Conservation (phyloP, 1,140 invertebrate genomes). For the Bilobella aurantiaca region DNA sequence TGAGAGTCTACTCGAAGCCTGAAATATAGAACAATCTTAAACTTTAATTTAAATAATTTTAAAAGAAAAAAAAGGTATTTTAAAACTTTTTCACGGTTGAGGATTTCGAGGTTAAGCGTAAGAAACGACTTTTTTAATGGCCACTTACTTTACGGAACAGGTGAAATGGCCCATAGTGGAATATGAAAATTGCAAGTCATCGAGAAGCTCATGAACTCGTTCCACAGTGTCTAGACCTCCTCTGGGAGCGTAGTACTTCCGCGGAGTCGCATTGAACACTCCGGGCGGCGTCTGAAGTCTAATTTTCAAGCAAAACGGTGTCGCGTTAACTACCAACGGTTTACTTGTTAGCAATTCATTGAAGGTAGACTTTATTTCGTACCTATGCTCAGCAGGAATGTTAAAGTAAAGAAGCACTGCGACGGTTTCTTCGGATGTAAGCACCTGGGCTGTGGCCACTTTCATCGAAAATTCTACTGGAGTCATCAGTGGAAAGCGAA, state of each 20-base stretch:
- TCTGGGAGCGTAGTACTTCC: not conserved
- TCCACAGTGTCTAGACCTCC: not conserved
- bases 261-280: not conserved
- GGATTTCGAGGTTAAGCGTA: not conserved
- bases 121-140: not conserved
- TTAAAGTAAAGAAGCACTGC: not conserved
- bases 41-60: not conserved
- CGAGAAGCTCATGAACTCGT: no score
- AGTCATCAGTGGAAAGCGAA: not conserved
- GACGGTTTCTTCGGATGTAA: not conserved
- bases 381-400: not conserved
- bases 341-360: no score
- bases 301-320: not conserved
- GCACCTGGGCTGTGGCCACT: not conserved
- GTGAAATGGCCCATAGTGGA: not conserved
- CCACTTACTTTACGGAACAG: not conserved
- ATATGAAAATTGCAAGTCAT: no score
- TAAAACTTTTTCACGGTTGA: not conserved
- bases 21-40: not conserved
- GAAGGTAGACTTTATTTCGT: not conserved
- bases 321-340: no score
- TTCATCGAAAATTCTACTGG: not conserved
- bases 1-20: not conserved
- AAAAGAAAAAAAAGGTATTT: not conserved
- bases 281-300: not conserved